These are phyloP conservation scores for Diaphora mendica DNA, from an alignment of 2,888 invertebrate genomes.

Conservation along the genomic window DNA sequence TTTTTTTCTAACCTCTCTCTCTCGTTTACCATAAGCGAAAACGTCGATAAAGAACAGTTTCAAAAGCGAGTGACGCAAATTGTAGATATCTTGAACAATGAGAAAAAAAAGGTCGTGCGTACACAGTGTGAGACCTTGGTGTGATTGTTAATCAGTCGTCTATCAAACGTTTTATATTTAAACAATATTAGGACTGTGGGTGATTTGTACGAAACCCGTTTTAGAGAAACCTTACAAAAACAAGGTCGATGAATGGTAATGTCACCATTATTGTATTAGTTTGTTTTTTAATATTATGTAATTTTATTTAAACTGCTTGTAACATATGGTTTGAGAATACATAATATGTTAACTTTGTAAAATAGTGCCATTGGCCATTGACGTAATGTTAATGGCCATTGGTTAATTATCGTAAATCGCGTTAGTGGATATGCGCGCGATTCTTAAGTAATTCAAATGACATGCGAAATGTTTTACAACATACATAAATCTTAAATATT, in stretches of 20 bases:
- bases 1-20: neutral
- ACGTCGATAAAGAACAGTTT: neutral
- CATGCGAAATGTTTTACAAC: neutral
- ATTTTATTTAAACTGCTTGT: neutral
- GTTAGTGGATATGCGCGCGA: neutral
- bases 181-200: neutral
- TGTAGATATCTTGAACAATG: conserved; percentile 2
- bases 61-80: neutral
- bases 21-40: neutral
- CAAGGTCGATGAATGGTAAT: neutral
- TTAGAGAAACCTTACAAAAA: neutral
- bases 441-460: neutral
- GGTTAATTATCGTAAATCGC: neutral
- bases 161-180: neutral
- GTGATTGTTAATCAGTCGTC: conserved; percentile 3
- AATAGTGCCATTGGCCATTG: neutral
- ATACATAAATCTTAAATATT: neutral
- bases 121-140: neutral
- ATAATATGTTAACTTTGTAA: neutral
- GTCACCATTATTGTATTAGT: neutral
- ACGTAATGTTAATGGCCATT: neutral
- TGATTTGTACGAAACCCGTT: neutral
- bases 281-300: neutral
- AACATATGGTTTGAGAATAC: neutral
- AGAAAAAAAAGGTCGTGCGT: neutral